Evolutionary conservation across 2,888 invertebrate genomes (phyloP), one percentile per base, ranked within the genome.

Genomic region (Helleia helle): DNA sequence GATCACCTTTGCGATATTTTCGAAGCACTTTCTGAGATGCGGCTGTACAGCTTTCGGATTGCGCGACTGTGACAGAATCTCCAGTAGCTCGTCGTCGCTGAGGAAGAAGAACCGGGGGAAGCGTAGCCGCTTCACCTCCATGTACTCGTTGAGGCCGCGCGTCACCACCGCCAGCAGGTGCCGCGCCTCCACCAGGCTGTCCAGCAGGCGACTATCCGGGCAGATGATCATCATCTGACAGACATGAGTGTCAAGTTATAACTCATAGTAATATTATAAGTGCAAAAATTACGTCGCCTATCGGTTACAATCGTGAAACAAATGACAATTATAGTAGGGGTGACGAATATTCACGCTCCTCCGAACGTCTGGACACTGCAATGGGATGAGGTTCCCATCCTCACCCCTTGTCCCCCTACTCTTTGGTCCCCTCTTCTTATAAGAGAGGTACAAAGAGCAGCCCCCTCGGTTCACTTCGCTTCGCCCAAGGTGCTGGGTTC

Each of bases 1-100:
- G 25, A 17, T 17, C 27, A 88, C 88, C 79, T 76, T 87, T 5
- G 90, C 89, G 54, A 94, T 91, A 57, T 91, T 92, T 65, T 94
- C 93, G 68, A 94, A 94, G 70, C 93, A 93, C 68, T 94, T 94
- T 50, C 90, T 86, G n/a, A 94, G 75, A 71, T 93, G 93, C 0
- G 93, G 93, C 65, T 94, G 93, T 1, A 94, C 92, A 0, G 92
- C 89, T 29, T 87, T 71, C 0, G 93, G 93, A 59, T 94, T 92
- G 43, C 90, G 87, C 0, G 93, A 90, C 73, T 94, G 92, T 0
- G 93, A 91, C 36, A 94, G 74, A 36, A 94, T 93, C 69, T 94
- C 93, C 50, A 94, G 74, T 22, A 94, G 75, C 59, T 94, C 94
- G 56, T 93, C 93, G 58, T 94, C 94, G 52, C 93, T 93, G 48